Evolutionary conservation across 2,888 invertebrate genomes (phyloP).

Genomic region (Lasioglossum figueresi): DNA sequence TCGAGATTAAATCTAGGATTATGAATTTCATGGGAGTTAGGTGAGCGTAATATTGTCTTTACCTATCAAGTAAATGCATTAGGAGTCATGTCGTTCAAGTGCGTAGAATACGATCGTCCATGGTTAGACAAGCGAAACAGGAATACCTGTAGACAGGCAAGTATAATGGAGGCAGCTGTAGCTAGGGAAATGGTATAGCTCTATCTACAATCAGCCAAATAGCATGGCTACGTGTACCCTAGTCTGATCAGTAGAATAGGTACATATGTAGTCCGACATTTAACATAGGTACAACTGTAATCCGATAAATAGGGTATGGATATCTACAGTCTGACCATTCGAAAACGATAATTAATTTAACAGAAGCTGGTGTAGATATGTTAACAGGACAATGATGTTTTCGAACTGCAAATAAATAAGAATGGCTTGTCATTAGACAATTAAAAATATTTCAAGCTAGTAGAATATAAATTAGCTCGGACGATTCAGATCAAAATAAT

Average conservation of each 20-base stretch:
- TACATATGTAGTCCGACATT: not conserved
- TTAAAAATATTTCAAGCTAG: not conserved
- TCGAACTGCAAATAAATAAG: not conserved
- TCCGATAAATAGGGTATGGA: not conserved
- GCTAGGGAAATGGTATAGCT: not conserved
- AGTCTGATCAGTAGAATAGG: not conserved
- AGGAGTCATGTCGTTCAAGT: not conserved
- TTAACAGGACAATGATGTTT: not conserved
- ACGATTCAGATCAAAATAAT: not conserved
- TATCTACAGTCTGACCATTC: not conserved
- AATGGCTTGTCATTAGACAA: not conserved
- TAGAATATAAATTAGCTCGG: not conserved
- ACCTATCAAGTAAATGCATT: not conserved
- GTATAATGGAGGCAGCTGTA: not conserved
- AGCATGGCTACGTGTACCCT: not conserved
- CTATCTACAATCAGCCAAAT: not conserved
- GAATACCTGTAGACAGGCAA: not conserved
- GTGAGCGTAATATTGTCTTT: not conserved
- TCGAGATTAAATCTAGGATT: too few relatives aligned
- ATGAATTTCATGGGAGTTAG: not conserved
- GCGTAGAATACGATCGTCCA: not conserved
- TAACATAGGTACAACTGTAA: not conserved
- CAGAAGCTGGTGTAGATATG: not conserved
- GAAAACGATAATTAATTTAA: not conserved
- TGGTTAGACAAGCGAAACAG: too few relatives aligned